A percentile compares a stretch with the other conserved stretches of the same genome.
These are phyloP conservation scores for Aethes cnicana DNA, from an alignment of 2,888 invertebrate genomes.

Conservation along the genomic window DNA sequence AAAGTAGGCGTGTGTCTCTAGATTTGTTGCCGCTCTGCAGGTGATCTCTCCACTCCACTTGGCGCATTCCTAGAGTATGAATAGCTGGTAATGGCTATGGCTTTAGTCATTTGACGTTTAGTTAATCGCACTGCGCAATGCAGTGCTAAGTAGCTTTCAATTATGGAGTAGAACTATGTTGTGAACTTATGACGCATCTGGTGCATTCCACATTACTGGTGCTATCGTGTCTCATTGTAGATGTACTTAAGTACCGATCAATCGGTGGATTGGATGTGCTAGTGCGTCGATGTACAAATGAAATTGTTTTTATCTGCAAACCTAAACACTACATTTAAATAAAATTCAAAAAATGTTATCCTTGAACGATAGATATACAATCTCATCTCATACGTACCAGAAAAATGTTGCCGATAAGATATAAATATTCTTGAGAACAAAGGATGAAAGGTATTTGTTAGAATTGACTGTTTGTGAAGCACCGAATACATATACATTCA, in stretches of 20 bases:
- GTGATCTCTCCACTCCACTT: constrained; percentile 26
- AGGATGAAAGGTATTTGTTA: no score
- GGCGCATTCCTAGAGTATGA: constrained; percentile 18
- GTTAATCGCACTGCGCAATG: constrained; percentile 9
- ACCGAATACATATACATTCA: no score
- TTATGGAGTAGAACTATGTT: no score
- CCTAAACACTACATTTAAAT: constrained; percentile 1
- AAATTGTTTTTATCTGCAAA: not conserved
- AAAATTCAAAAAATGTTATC: constrained; percentile 9
- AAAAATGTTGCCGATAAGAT: constrained; percentile 20
- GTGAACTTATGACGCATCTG: constrained; percentile 21
- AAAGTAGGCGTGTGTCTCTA: not conserved
- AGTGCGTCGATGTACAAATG: no score
- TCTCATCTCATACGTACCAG: constrained; percentile 8
- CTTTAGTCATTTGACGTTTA: constrained; percentile 12
- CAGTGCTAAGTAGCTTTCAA: constrained; percentile 24
- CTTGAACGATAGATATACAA: constrained; percentile 18
- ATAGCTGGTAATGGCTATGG: constrained; percentile 4
- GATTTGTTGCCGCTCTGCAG: constrained; percentile 20
- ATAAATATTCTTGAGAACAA: constrained; percentile 13
- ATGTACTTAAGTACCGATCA: no score
- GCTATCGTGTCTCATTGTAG: no score
- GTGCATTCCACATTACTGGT: no score
- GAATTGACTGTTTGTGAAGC: no score
- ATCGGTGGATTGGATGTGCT: no score